phyloP scores from a whole-genome alignment of 2,797 vertebrate species.

The Alosa sapidissima region DNA sequence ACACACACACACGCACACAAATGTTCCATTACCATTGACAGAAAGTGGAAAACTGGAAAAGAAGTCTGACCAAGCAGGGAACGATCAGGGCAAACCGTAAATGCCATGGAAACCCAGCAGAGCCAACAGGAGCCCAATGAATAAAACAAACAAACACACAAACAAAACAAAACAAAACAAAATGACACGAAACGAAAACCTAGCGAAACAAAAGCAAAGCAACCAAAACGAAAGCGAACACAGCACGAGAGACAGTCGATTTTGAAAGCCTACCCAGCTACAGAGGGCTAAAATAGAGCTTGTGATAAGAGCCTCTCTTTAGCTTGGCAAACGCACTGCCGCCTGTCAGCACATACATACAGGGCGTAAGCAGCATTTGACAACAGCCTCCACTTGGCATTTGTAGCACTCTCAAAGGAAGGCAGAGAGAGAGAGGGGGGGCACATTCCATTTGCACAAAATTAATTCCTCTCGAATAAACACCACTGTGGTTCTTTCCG shows the following conservation, averaged over 20 bases:
- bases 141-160: slow-evolving; percentile 10
- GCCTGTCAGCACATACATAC: slow-evolving; percentile 16
- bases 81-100: background rate
- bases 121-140: background rate
- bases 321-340: slow-evolving; percentile 11
- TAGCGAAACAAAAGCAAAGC: background rate
- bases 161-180: background rate
- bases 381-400: slow-evolving; percentile 22
- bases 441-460: slow-evolving; percentile 67
- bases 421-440: background rate
- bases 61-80: background rate
- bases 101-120: background rate
- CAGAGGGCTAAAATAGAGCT: slow-evolving; percentile 6
- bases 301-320: slow-evolving; percentile 18
- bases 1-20: background rate
- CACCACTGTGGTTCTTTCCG: slow-evolving; percentile 43
- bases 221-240: background rate
- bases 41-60: slow-evolving; percentile 8
- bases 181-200: background rate
- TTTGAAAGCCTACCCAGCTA: background rate
- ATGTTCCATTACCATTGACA: background rate
- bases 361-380: slow-evolving; percentile 10
- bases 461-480: slow-evolving; percentile 73
- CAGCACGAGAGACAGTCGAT: background rate
- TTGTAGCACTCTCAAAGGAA: background rate